Conservation (phyloP, 1,140 invertebrate genomes). For the Megalopta genalis region DNA sequence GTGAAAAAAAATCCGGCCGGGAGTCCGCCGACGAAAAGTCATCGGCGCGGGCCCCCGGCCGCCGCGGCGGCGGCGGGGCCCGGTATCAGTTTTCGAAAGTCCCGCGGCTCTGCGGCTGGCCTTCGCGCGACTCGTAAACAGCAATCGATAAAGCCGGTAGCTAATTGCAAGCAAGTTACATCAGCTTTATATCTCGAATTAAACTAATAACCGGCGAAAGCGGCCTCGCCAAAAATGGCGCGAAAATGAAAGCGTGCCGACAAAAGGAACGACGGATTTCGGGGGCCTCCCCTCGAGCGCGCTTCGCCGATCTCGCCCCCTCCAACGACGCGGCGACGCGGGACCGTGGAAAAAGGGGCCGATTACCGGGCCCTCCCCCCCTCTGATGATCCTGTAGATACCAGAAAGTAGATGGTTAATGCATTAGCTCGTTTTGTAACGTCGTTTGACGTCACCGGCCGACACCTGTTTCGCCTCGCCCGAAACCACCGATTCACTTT, state of each 20-base stretch:
- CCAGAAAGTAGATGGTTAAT: no score
- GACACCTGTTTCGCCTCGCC: no score
- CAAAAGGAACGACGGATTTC: slow-evolving; percentile 58
- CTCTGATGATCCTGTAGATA: no score
- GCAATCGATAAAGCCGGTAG: slow-evolving; percentile 63
- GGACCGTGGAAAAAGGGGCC: neutral
- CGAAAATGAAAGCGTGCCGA: slow-evolving; percentile 68
- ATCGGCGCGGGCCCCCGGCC: no score
- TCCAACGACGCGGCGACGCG: neutral
- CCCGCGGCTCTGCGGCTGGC: slow-evolving; percentile 25
- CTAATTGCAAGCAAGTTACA: slow-evolving; percentile 62
- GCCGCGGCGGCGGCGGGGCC: no score
- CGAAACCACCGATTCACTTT: no score
- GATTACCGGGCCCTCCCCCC: neutral
- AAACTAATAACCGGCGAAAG: slow-evolving; percentile 74
- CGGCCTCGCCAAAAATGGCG: slow-evolving; percentile 72
- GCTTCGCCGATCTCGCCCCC: neutral
- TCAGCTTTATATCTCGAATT: slow-evolving; percentile 67
- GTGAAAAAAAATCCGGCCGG: neutral
- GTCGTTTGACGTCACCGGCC: no score
- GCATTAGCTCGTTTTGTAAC: no score
- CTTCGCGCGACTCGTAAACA: slow-evolving; percentile 57
- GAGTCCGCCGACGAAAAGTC: neutral
- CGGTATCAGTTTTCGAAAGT: slow-evolving; percentile 32
- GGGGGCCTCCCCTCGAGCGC: slow-evolving; percentile 13